Evolutionary conservation across 2,888 invertebrate genomes (phyloP).

Genomic region (Harpalus rubripes): DNA sequence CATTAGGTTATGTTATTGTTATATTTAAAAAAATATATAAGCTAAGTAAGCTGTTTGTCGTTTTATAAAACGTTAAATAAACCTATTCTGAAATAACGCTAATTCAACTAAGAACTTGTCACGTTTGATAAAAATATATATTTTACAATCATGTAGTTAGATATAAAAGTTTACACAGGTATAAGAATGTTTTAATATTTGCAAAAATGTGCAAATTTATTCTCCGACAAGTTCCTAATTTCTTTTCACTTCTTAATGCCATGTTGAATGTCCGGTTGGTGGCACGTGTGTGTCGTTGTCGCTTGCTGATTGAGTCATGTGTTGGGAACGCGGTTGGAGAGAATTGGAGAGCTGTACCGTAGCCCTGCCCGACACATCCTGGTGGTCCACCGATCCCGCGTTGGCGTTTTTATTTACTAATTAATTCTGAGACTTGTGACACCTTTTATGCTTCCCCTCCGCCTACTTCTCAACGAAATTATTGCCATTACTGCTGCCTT

Average conservation of each 20-base stretch:
- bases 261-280: background rate
- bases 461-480: slow-evolving; percentile 61
- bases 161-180: too few relatives aligned
- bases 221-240: too few relatives aligned
- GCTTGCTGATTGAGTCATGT: slow-evolving; percentile 46
- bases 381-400: slow-evolving; percentile 62
- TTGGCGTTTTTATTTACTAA: slow-evolving; percentile 67
- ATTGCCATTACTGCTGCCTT: slow-evolving; percentile 64
- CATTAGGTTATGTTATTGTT: too few relatives aligned
- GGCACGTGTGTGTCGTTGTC: background rate
- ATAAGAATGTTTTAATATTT: too few relatives aligned
- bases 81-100: too few relatives aligned
- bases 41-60: too few relatives aligned
- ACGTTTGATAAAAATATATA: too few relatives aligned
- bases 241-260: background rate
- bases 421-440: slow-evolving; percentile 65
- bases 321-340: slow-evolving; percentile 12
- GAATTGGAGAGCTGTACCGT: slow-evolving; percentile 13
- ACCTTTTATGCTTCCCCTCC: slow-evolving; percentile 65
- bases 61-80: too few relatives aligned
- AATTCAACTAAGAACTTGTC: too few relatives aligned
- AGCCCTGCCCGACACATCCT: slow-evolving; percentile 35
- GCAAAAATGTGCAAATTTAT: too few relatives aligned
- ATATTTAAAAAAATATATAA: too few relatives aligned
- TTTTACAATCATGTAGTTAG: too few relatives aligned